Base-by-base conservation (phyloP, 2,888 invertebrate species). In the Julus scandinavius region DNA sequence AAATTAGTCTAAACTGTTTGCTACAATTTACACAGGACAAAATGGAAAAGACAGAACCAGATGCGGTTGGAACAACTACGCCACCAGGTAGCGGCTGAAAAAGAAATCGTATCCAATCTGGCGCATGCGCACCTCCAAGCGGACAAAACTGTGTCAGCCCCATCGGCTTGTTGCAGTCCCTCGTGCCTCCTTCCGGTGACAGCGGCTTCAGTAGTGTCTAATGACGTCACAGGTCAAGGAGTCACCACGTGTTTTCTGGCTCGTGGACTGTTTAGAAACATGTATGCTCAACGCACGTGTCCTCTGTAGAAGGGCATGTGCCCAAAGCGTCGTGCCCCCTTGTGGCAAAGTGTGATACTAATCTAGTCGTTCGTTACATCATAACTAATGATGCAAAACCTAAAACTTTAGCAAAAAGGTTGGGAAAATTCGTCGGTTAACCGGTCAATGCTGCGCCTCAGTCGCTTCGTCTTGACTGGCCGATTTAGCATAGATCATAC, bases 61-160 rank as follows among this genome's bases (percentile, higher is more conserved):
- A 93, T 97, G 85, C 94, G 97, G 0, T 91, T 97, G 88, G 97
- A 97, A 91, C 97, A 97, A 91, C 92, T 97, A 9, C 95, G 97
- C 0, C 96, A 97, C 91, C 96, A 97, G 91, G 96, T 96, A 45
- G 95, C 95, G 15, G 94, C 95, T 86, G 96, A 96, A 91, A 96
- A 96, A 91, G 95, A 95, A 58, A 45, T 45, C 29, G 88, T 86
- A 20, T 38, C 54, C 29, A 49, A 50, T 20, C 86, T 50, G 49
- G 11, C 86, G 41, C 86, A 45, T 13, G 45, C 41, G 29, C 86
- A 86, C 20, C 50, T 49, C 45, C 38, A 38, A 54, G 41, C 86
- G 50, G 45, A 41, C 20, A 86, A 86, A 86, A 15, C 38, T 4
- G 50, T n/a, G 6, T n/a, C 86, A 9, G 13, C 49, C 2, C 38